Base-by-base conservation (phyloP, 2,113 vertebrate genomes). In the Dunckerocampus dactyliophorus region DNA sequence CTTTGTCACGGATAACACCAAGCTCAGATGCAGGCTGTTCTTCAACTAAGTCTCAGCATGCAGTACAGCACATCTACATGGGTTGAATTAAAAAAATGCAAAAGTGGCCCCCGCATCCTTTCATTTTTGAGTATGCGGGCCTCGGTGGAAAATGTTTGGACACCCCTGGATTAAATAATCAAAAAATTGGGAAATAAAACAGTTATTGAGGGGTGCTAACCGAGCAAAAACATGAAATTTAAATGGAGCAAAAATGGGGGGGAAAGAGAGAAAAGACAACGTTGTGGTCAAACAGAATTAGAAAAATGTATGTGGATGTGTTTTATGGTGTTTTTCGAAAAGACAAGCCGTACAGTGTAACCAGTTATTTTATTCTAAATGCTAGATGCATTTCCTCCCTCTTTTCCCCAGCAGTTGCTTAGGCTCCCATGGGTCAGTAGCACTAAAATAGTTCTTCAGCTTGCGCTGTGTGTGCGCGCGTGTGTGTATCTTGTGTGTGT, bases 391-490 rank as follows among this genome's bases (percentile, higher is more conserved):
- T 50, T 61, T 62, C 50, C 39, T 52, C 22, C 19, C 24, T 34
- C 22, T 24, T 59, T 62, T 71, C 42, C 47, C n/a, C 42, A 43
- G 54, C 31, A 51, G 31, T 4, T 59, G 12, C 47, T 19, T 64
- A 14, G 62, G 22, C 62, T 11, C 9, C 16, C 20, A 28, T 28
- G 49, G 21, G 13, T 51, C 14, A 51, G 22, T 14, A 24, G 22
- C 51, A 12, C 15, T 28, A 53, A 34, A 34, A 28, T 52, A 31
- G 15, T 8, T n/a, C 24, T 3, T 51, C 20, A 12, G 46, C 8
- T 20, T 58, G 56, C 68, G 69, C 37, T 52, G 34, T 53, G 16
- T 14, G 42, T 56, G 24, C 52, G 57, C 50, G 24, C 62, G 31
- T 48, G 57, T 45, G 64, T 47, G 22, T 50, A 8, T 43, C 17